These are phyloP conservation scores for Callospermophilus lateralis DNA, from an alignment of 2,113 vertebrate species.

Conservation along the genomic window DNA sequence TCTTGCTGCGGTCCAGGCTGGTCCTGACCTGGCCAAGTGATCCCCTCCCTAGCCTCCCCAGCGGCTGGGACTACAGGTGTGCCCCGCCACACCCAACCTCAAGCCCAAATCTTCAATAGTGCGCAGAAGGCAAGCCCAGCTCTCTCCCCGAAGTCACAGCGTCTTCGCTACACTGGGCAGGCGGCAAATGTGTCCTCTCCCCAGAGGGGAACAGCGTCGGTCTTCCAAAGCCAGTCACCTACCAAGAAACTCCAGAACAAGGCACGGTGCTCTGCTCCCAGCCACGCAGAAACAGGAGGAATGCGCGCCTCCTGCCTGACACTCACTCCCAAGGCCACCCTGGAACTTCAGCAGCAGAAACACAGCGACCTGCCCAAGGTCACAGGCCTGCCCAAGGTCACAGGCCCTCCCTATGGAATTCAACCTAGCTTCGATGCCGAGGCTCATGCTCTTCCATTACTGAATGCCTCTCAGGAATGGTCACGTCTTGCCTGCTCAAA, in stretches of 20 bases:
- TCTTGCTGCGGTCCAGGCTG: not conserved
- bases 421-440: not conserved
- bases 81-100: accelerated
- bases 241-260: not conserved
- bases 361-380: not conserved
- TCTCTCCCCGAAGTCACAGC: not conserved
- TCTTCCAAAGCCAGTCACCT: not conserved
- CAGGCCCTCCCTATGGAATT: not conserved
- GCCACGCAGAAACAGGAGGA: not conserved
- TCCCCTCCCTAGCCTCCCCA: not conserved
- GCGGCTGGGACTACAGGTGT: not conserved
- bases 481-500: not conserved
- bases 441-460: not conserved
- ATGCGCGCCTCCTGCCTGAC: not conserved
- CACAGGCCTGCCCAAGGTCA: not conserved
- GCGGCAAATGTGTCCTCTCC: not conserved
- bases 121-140: not conserved
- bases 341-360: not conserved
- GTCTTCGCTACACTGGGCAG: too few relatives aligned
- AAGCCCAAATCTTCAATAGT: not conserved
- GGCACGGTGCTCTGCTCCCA: too few relatives aligned
- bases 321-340: not conserved
- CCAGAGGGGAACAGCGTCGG: not conserved
- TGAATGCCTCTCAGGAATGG: not conserved
- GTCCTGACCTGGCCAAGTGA: not conserved